Evolutionary conservation across 2,888 invertebrate genomes (phyloP).

Genomic region (Drosophila robusta): DNA sequence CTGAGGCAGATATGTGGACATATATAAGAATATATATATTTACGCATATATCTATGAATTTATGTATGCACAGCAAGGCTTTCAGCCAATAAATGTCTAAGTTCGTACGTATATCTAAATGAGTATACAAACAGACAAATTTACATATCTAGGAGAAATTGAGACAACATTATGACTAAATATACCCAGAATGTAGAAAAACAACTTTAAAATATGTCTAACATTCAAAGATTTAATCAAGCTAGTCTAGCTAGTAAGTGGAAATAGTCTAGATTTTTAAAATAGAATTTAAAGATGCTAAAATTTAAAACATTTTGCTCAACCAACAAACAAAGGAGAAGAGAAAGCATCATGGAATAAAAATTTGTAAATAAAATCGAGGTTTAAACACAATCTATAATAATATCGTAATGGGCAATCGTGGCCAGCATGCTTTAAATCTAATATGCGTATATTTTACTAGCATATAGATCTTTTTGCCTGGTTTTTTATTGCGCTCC

Average conservation of each 20-base stretch:
- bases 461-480: neutral
- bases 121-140: neutral
- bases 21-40: neutral
- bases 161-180: neutral
- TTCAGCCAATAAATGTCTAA: slow-evolving; percentile 11
- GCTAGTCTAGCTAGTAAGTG: too few relatives aligned
- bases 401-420: too few relatives aligned
- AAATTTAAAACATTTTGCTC: too few relatives aligned
- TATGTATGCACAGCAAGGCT: slow-evolving; percentile 10
- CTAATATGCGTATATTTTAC: neutral
- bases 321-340: too few relatives aligned
- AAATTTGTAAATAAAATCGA: too few relatives aligned
- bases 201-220: too few relatives aligned
- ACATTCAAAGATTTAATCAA: too few relatives aligned
- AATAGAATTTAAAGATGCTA: too few relatives aligned
- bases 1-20: neutral
- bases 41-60: slow-evolving; percentile 16
- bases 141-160: neutral
- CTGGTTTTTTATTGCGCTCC: slow-evolving; percentile 19
- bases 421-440: neutral
- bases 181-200: too few relatives aligned
- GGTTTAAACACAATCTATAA: too few relatives aligned
- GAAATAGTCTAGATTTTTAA: too few relatives aligned
- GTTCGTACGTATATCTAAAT: neutral
- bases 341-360: too few relatives aligned